These are phyloP conservation scores for Wiebesia pumilae DNA, from an alignment of 1,140 invertebrate genomes.

Conservation along the genomic window DNA sequence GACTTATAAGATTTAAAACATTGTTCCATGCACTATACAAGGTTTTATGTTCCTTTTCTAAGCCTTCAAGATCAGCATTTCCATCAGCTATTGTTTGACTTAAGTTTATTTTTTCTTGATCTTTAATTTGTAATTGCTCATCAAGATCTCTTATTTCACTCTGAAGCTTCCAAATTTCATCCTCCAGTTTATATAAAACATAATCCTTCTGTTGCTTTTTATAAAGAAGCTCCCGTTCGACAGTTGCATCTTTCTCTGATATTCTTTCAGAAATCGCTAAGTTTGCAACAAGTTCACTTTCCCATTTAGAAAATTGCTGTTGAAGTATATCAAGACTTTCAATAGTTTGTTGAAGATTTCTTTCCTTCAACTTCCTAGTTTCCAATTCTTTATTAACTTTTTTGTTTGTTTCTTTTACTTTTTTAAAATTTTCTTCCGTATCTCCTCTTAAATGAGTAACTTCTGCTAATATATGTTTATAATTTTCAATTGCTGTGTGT, in stretches of 20 bases:
- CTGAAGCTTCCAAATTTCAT: conserved; percentile 76
- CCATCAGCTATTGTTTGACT: conserved; percentile 76
- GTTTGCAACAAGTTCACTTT: conserved; percentile 73
- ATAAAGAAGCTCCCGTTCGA: conserved; percentile 72
- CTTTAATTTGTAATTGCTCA: conserved; percentile 73
- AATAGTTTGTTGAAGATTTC: conserved; percentile 68
- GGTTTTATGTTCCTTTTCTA: conserved; percentile 81
- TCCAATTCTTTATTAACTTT: conserved; percentile 65
- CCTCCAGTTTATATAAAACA: conserved; percentile 74
- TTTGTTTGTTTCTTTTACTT: conserved; percentile 68
- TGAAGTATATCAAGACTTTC: conserved; percentile 69
- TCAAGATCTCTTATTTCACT: conserved; percentile 71
- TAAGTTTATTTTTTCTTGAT: conserved; percentile 70
- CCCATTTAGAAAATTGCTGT: conserved; percentile 73
- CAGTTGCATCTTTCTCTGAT: conserved; percentile 73
- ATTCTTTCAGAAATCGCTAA: conserved; percentile 74
- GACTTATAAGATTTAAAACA: conserved; percentile 80
- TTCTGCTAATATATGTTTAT: conserved; percentile 70
- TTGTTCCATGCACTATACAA: conserved; percentile 83
- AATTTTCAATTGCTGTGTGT: conserved; percentile 74
- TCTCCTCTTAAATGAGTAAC: conserved; percentile 68
- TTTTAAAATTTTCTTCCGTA: conserved; percentile 63
- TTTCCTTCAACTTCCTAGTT: conserved; percentile 66
- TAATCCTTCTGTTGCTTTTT: conserved; percentile 77
- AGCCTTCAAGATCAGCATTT: conserved; percentile 81